Evolutionary conservation across 2,888 invertebrate species (phyloP).

Genomic region (Drosophila limbata): DNA sequence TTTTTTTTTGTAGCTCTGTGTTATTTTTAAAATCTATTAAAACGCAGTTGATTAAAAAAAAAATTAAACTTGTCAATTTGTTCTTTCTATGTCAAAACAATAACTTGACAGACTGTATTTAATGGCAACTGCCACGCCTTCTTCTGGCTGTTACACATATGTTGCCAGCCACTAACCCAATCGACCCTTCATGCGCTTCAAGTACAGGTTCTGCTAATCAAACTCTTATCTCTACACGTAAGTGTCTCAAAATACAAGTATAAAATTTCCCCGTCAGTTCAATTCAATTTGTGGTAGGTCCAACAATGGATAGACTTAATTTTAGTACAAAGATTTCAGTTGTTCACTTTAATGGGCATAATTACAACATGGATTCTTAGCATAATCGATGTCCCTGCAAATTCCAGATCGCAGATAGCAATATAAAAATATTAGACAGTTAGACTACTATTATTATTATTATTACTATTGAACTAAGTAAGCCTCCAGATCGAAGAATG

Average conservation of each 20-base stretch:
- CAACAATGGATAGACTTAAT: not conserved
- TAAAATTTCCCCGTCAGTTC: not conserved
- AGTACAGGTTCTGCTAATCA: not conserved
- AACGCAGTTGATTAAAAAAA: too few species aligned
- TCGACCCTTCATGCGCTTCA: not conserved
- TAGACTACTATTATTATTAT: conserved; percentile 13
- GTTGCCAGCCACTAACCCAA: not conserved
- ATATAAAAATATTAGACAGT: conserved; percentile 33
- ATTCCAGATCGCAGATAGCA: conserved; percentile 1
- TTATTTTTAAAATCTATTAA: too few species aligned
- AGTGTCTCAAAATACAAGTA: not conserved
- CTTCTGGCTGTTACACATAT: not conserved
- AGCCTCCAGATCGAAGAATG: conserved; percentile 21
- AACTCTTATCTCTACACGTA: conserved; percentile 4
- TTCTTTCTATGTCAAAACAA: too few species aligned
- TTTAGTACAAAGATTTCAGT: conserved; percentile 8
- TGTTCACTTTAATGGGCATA: conserved; percentile 27
- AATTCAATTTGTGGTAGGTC: conserved; percentile 26
- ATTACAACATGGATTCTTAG: conserved; percentile 28
- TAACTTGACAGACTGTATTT: too few species aligned
- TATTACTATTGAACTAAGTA: conserved; percentile 25
- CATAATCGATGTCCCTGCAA: not conserved
- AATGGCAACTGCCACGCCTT: too few species aligned
- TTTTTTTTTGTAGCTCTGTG: too few species aligned
- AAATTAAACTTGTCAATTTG: too few species aligned